Percentiles rank a stretch among this genome's conserved stretches.
Evolutionary conservation across 2,888 invertebrate species (phyloP).

Genomic region (Drosophila anceps): DNA sequence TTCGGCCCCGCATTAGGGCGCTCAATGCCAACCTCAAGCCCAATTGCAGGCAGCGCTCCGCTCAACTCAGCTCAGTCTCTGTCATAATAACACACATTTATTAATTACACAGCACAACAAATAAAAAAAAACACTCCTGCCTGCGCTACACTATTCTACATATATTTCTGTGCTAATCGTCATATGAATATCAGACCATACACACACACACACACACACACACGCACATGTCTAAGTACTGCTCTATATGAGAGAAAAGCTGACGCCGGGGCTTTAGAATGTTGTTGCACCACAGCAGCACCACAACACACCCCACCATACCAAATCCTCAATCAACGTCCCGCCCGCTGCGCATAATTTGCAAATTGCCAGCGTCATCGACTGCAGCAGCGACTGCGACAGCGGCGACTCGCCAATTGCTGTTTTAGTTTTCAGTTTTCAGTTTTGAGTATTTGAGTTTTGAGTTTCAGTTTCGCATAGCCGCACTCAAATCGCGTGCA

Average conservation of each 20-base stretch:
- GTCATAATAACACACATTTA: constrained; percentile 78
- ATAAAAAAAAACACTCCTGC: constrained; percentile 22
- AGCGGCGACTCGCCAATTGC: constrained; percentile 39
- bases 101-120: constrained; percentile 68
- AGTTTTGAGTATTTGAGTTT: constrained; percentile 22
- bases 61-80: constrained; percentile 18
- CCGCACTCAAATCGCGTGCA: constrained; percentile 78
- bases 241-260: constrained; percentile 58
- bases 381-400: constrained; percentile 33
- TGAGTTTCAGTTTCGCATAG: constrained; percentile 56
- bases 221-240: constrained; percentile 5
- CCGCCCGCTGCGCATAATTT: constrained; percentile 71
- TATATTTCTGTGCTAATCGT: constrained; percentile 45
- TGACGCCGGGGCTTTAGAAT: constrained; percentile 69
- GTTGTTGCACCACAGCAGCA: constrained; percentile 67
- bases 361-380: constrained; percentile 72
- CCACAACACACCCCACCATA: constrained; percentile 20
- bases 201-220: constrained; percentile 18
- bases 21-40: constrained; percentile 65
- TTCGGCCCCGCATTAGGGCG: constrained; percentile 66
- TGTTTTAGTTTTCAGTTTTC: constrained; percentile 19
- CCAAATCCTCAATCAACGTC: constrained; percentile 51
- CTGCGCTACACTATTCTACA: constrained; percentile 34
- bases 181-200: constrained; percentile 48
- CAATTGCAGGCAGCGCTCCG: constrained; percentile 10